A percentile compares a stretch with the other conserved stretches of the same genome.
Conservation (phyloP, 2,113 vertebrate genomes). For the Grantiella picta region DNA sequence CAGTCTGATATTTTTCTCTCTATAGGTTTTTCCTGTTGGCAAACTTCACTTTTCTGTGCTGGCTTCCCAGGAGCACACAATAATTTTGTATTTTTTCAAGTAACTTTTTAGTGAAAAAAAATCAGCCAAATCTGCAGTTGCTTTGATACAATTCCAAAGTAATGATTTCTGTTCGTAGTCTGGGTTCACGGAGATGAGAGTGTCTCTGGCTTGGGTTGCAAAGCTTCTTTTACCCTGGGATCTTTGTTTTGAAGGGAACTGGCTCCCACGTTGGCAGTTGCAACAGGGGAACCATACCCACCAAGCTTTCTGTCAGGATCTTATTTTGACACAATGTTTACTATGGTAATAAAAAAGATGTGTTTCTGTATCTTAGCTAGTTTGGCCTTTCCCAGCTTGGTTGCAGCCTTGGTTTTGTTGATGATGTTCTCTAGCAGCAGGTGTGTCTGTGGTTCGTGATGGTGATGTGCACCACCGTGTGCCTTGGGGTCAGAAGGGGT, state of each 20-base stretch:
- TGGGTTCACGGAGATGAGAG: neutral
- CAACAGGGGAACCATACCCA: neutral
- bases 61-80: neutral
- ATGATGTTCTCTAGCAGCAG: neutral
- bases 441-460: neutral
- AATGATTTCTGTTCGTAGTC: neutral
- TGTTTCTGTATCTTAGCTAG: neutral
- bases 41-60: neutral
- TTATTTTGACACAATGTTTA: neutral
- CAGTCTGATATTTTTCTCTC: neutral
- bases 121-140: neutral
- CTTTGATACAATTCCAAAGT: neutral
- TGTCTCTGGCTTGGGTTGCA: neutral
- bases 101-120: neutral
- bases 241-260: neutral
- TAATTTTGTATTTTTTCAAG: neutral
- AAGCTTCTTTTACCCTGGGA: neutral
- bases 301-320: neutral
- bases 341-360: neutral
- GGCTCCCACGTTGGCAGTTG: neutral
- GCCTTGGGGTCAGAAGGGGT: neutral
- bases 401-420: neutral
- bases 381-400: neutral
- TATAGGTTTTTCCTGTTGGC: neutral
- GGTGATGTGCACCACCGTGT: rapidly evolving